A percentile compares a stretch with the other conserved stretches of the same genome.
Evolutionary conservation across 2,888 invertebrate genomes (phyloP).

Genomic region (Cryptocheilus praepositus): DNA sequence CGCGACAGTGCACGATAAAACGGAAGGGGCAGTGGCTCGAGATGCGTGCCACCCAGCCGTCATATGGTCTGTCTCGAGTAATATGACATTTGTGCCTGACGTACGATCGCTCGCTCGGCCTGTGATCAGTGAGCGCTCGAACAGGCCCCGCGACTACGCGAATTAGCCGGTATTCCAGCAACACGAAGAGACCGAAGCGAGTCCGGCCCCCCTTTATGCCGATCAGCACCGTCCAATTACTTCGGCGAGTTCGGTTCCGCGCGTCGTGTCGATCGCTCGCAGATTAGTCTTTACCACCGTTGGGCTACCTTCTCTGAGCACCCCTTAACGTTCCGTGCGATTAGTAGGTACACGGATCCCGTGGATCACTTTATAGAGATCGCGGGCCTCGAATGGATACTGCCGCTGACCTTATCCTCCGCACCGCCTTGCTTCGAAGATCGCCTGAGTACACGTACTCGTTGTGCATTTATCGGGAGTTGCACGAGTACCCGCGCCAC

Average conservation of each 20-base stretch:
- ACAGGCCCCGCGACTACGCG: constrained; percentile 7
- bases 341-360: constrained; percentile 24
- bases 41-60: constrained; percentile 68
- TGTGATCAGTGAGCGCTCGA: constrained; percentile 14
- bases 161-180: constrained; percentile 2
- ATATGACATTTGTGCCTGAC: constrained; percentile 38
- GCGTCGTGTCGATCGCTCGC: constrained; percentile 30
- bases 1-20: constrained; percentile 67
- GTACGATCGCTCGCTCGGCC: constrained; percentile 20
- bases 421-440: not conserved
- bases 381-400: constrained; percentile 9
- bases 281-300: constrained; percentile 23
- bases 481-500: constrained; percentile 6
- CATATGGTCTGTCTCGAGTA: constrained; percentile 42
- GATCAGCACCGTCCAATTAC: constrained; percentile 23
- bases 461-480: not conserved
- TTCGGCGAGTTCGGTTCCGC: constrained; percentile 7
- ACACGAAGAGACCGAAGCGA: not conserved
- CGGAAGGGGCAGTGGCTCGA: constrained; percentile 59
- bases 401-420: constrained; percentile 4
- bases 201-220: not conserved
- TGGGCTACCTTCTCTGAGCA: constrained; percentile 13
- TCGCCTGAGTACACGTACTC: constrained; percentile 7
- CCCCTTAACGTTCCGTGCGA: constrained; percentile 7
- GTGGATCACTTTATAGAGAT: constrained; percentile 14